Conservation (phyloP, 2,888 invertebrate genomes). For the Creontiades dilutus region DNA sequence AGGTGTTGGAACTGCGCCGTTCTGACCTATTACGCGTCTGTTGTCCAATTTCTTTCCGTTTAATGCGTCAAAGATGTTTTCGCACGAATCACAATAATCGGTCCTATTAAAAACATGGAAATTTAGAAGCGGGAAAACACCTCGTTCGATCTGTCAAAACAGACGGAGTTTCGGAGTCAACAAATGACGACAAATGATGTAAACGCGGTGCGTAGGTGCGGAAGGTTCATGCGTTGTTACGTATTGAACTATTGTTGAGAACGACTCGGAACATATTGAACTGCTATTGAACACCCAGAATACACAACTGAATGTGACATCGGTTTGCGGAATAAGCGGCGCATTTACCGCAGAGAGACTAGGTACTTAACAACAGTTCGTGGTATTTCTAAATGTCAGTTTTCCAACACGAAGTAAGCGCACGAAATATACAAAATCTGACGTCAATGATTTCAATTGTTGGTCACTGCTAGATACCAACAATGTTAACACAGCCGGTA, state of each 20-base stretch:
- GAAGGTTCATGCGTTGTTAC: neutral
- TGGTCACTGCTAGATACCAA: too few species aligned
- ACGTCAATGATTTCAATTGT: too few species aligned
- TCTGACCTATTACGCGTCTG: neutral
- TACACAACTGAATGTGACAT: neutral
- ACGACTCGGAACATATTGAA: too few species aligned
- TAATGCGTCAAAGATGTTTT: neutral
- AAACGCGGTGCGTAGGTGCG: constrained; percentile 12
- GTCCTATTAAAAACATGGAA: neutral
- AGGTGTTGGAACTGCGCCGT: neutral
- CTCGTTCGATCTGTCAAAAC: neutral
- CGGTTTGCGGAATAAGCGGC: too few species aligned
- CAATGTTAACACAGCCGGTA: too few species aligned
- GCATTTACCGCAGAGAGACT: too few species aligned
- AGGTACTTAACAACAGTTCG: too few species aligned
- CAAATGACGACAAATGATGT: neutral
- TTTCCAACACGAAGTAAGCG: too few species aligned
- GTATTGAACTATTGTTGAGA: neutral
- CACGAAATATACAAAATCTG: too few species aligned
- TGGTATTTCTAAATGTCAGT: too few species aligned
- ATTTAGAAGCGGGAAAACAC: neutral
- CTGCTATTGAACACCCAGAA: neutral
- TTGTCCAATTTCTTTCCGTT: neutral
- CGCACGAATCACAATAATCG: neutral
- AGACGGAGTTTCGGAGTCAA: neutral